Evolutionary conservation across 2,113 vertebrate genomes (phyloP).

Genomic region (Saccopteryx leptura): DNA sequence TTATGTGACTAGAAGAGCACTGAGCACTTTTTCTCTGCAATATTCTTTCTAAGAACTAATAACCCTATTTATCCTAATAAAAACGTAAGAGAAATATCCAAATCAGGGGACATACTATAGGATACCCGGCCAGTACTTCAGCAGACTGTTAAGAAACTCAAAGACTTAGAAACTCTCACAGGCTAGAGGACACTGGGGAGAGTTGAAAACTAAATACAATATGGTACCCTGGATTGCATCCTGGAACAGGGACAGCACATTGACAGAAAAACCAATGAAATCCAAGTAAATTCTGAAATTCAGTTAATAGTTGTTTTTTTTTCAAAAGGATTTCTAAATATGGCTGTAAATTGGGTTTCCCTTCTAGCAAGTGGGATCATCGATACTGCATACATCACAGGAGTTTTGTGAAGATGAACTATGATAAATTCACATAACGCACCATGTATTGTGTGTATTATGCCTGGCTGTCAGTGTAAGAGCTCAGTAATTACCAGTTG

Average conservation of each 20-base stretch:
- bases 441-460: neutral
- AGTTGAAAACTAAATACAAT: constrained; percentile 4
- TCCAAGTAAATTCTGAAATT: neutral
- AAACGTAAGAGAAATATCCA: neutral
- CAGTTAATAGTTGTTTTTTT: neutral
- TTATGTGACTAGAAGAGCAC: neutral
- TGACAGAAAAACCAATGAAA: constrained; percentile 39
- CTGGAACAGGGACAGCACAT: neutral
- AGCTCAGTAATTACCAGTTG: neutral
- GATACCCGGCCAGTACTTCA: neutral
- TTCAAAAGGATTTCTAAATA: neutral
- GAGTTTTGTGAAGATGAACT: constrained; percentile 5
- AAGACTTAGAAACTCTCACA: constrained; percentile 41
- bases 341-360: constrained; percentile 13
- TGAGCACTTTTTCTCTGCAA: neutral
- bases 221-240: constrained; percentile 11
- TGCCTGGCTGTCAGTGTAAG: neutral
- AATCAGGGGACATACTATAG: neutral
- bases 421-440: neutral
- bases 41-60: constrained; percentile 27
- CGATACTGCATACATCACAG: neutral
- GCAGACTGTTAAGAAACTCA: constrained; percentile 30
- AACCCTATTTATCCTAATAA: neutral
- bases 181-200: neutral
- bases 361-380: neutral